Conservation (phyloP, 2,113 vertebrate genomes). For the Chloropsis cyanopogon region DNA sequence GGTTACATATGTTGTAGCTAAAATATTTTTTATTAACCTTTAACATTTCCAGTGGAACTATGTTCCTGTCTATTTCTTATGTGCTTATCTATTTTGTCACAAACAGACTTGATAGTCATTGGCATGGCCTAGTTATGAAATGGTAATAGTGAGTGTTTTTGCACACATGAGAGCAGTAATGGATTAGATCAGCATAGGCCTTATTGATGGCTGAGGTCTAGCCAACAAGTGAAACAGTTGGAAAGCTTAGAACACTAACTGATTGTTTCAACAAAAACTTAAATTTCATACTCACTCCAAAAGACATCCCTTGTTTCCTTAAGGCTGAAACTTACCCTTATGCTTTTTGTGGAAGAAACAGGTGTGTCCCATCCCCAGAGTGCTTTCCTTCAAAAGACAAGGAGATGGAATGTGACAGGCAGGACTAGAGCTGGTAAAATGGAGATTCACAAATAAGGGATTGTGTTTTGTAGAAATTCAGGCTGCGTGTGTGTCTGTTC, state of each 20-base stretch:
- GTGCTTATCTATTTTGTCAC: not conserved
- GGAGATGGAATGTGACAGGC: not conserved
- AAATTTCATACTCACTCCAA: not conserved
- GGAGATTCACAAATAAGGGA: not conserved
- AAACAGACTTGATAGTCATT: not conserved
- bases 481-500: not conserved
- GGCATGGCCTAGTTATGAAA: not conserved
- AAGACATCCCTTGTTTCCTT: not conserved
- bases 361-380: not conserved
- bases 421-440: not conserved
- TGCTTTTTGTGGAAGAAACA: not conserved
- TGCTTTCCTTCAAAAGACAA: not conserved
- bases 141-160: not conserved
- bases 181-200: not conserved
- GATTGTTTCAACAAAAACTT: not conserved
- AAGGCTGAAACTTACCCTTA: not conserved
- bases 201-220: not conserved
- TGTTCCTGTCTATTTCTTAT: not conserved
- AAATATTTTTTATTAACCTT: not conserved
- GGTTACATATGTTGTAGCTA: not conserved
- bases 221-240: not conserved
- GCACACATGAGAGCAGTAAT: not conserved
- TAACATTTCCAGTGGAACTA: not conserved
- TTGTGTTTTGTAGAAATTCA: not conserved
- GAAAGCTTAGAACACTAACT: not conserved